phyloP scores from a whole-genome alignment of 2,113 vertebrate species.

The Carollia perspicillata region DNA sequence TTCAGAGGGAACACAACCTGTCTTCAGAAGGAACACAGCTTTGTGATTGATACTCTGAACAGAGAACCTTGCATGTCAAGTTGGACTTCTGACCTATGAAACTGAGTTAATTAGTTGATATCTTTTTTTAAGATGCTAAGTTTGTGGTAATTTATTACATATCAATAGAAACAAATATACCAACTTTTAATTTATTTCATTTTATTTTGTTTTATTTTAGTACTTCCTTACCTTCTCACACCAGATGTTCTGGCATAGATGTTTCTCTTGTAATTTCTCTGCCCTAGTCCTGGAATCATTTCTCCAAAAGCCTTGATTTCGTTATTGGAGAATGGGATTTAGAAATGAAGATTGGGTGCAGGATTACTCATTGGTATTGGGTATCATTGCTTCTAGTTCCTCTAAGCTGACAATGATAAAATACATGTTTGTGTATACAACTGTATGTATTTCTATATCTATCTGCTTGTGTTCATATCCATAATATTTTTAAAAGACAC shows the following conservation, averaged over 20 bases:
- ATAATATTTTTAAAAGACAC: neutral
- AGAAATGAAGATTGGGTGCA: neutral
- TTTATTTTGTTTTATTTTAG: neutral
- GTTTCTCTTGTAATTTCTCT: neutral
- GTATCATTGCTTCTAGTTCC: neutral
- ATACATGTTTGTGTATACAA: neutral
- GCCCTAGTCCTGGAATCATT: neutral
- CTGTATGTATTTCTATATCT: neutral
- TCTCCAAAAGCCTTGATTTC: neutral
- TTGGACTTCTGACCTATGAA: neutral
- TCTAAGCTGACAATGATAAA: neutral
- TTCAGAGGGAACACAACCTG: neutral
- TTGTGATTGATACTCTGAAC: neutral
- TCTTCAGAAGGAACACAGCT: neutral
- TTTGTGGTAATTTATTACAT: neutral
- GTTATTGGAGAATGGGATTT: neutral
- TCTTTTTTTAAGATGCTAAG: neutral
- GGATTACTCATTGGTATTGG: neutral
- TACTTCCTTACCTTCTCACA: neutral
- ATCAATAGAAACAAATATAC: neutral
- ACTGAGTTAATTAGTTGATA: neutral
- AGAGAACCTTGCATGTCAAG: neutral
- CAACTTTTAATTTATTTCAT: neutral
- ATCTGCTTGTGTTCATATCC: neutral
- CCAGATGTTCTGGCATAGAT: neutral